Percentiles rank a stretch among this genome's conserved stretches.
phyloP scores from a whole-genome alignment of 2,797 vertebrate species.

The Diceros bicornis region DNA sequence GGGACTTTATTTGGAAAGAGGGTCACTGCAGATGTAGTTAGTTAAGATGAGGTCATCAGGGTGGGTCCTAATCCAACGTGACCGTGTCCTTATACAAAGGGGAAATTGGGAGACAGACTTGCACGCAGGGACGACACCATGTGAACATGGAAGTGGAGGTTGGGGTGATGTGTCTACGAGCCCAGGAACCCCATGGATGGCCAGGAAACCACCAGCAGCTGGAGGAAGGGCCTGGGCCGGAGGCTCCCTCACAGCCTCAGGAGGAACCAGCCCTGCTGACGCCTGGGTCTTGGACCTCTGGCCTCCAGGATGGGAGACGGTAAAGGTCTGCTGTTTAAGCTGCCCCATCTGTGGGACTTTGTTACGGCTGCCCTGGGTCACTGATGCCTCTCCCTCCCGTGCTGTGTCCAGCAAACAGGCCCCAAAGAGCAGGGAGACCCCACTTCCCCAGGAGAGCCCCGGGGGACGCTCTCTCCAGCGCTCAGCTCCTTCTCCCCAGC shows the following conservation, averaged over 20 bases:
- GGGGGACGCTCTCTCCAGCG: not conserved
- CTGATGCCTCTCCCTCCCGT: accelerated
- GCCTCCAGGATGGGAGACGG: not conserved
- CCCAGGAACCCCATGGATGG: not conserved
- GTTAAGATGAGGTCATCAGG: not conserved
- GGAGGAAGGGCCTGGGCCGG: not conserved
- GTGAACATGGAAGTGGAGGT: not conserved
- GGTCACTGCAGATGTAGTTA: not conserved
- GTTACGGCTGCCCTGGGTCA: too few relatives aligned
- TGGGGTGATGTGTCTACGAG: accelerated
- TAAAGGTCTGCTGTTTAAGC: accelerated
- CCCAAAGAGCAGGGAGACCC: not conserved
- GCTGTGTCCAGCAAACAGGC: not conserved
- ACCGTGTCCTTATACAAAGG: not conserved
- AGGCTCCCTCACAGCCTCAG: accelerated
- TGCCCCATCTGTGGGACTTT: accelerated
- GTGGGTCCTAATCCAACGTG: not conserved
- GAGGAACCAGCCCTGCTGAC: accelerated
- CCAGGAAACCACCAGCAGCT: not conserved
- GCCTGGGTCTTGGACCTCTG: too few relatives aligned
- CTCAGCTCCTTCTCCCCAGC: not conserved
- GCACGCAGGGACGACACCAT: accelerated
- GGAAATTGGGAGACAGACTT: not conserved
- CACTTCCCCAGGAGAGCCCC: not conserved
- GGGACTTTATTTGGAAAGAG: not conserved